These are phyloP conservation scores for Julus scandinavius DNA, from an alignment of 2,888 invertebrate genomes.

Conservation along the genomic window DNA sequence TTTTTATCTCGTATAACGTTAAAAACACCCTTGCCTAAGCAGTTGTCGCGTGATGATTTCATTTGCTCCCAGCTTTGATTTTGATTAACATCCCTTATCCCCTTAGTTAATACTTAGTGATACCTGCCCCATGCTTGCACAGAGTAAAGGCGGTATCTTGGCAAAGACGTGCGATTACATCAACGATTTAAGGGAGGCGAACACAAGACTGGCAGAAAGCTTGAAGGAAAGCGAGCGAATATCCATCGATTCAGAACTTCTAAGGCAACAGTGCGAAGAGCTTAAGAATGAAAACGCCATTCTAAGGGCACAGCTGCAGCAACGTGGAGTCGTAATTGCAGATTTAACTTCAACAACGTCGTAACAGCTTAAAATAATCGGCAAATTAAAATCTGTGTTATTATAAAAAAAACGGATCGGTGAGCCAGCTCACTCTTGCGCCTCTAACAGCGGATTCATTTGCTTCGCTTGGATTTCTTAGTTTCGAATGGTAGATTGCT, in stretches of 20 bases:
- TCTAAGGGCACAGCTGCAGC: slow-evolving; percentile 74
- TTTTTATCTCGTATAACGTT: slow-evolving; percentile 35
- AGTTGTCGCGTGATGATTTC: not conserved
- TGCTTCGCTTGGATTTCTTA: not conserved
- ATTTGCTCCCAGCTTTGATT: slow-evolving; percentile 50
- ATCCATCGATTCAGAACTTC: slow-evolving; percentile 75
- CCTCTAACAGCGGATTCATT: not conserved
- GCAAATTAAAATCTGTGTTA: not conserved
- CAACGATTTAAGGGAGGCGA: slow-evolving; percentile 80
- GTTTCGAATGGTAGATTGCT: not conserved
- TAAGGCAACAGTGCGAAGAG: slow-evolving; percentile 78
- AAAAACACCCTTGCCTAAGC: not conserved
- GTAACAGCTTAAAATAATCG: not conserved
- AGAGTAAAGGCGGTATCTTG: slow-evolving; percentile 95
- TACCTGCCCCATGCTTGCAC: slow-evolving; percentile 60
- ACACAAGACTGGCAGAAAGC: slow-evolving; percentile 76
- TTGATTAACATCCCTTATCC: slow-evolving; percentile 52
- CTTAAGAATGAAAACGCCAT: slow-evolving; percentile 81
- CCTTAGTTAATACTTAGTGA: slow-evolving; percentile 50
- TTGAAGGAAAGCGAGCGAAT: slow-evolving; percentile 79
- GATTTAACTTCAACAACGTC: slow-evolving; percentile 58
- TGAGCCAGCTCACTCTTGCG: not conserved
- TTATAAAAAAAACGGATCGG: not conserved
- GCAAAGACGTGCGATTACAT: slow-evolving; percentile 97
- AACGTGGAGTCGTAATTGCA: slow-evolving; percentile 71